These are phyloP conservation scores for Tor tambroides DNA, from an alignment of 2,113 vertebrate genomes.

Conservation along the genomic window DNA sequence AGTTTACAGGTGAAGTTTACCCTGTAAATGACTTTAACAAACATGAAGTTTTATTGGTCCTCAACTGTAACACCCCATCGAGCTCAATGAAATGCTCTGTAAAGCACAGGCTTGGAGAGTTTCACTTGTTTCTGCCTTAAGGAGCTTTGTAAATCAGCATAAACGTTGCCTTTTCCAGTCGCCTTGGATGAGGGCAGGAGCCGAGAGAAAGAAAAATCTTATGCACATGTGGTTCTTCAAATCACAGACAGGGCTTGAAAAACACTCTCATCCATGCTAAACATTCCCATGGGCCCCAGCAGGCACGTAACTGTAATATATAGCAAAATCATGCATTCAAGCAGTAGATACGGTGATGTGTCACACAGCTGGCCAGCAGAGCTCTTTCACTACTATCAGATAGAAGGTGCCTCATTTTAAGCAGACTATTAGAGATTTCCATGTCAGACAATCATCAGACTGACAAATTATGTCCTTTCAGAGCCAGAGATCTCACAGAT, in stretches of 20 bases:
- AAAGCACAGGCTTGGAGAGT: slow-evolving; percentile 29
- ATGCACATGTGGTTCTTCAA: slow-evolving; percentile 18
- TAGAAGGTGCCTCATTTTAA: neutral
- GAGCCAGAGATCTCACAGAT: neutral
- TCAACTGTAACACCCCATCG: neutral
- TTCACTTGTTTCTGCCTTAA: neutral
- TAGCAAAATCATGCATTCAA: slow-evolving; percentile 17
- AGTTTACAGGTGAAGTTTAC: neutral
- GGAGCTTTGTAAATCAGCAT: neutral
- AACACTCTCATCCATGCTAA: slow-evolving; percentile 6
- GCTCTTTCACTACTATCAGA: neutral
- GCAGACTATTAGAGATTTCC: neutral
- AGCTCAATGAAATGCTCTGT: slow-evolving; percentile 44
- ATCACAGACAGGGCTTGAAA: slow-evolving; percentile 6
- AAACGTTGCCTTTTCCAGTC: neutral
- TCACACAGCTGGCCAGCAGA: slow-evolving; percentile 17
- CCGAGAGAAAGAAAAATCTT: neutral
- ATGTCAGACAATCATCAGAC: neutral
- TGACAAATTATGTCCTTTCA: neutral
- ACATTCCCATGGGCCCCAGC: slow-evolving; percentile 1
- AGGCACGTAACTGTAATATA: neutral
- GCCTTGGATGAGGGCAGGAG: neutral
- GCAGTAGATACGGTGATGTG: neutral
- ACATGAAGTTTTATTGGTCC: slow-evolving; percentile 17
- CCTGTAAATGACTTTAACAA: neutral